Evolutionary conservation across 2,113 vertebrate genomes (phyloP).

Genomic region (Murina feae): DNA sequence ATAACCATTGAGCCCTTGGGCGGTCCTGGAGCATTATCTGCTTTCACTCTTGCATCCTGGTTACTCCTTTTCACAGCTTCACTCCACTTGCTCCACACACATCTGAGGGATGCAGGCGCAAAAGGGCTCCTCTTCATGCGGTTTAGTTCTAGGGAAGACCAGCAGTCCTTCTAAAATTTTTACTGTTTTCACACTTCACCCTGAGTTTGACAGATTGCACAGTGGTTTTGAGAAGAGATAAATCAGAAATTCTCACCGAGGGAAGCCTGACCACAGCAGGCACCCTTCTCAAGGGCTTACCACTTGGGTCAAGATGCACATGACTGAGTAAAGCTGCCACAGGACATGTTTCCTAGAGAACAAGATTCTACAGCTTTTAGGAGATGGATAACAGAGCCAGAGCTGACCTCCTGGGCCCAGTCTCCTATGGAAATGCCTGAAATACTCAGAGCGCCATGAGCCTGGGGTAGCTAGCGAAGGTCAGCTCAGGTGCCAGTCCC

Average conservation of each 20-base stretch:
- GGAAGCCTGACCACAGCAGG: accelerated
- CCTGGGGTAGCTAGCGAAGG: accelerated
- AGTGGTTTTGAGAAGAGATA: not conserved
- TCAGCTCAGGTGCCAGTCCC: not conserved
- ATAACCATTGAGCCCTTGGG: too few species aligned
- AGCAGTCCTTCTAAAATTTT: not conserved
- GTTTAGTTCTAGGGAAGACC: not conserved
- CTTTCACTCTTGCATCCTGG: too few species aligned
- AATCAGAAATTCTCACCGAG: not conserved
- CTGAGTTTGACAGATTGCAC: not conserved
- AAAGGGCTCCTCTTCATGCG: accelerated
- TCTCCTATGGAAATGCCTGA: not conserved
- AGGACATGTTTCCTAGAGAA: not conserved
- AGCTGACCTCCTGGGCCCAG: not conserved
- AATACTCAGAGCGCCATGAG: accelerated
- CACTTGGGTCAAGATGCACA: not conserved
- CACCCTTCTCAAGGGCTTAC: accelerated
- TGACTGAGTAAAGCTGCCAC: accelerated
- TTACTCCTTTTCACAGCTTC: accelerated
- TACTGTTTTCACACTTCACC: not conserved
- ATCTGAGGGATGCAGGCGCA: accelerated
- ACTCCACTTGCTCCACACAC: accelerated
- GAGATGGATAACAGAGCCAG: accelerated
- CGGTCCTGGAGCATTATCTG: accelerated
- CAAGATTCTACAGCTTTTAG: not conserved